Conservation (phyloP, 2,797 vertebrate genomes). For the Pangasius larnaudii region DNA sequence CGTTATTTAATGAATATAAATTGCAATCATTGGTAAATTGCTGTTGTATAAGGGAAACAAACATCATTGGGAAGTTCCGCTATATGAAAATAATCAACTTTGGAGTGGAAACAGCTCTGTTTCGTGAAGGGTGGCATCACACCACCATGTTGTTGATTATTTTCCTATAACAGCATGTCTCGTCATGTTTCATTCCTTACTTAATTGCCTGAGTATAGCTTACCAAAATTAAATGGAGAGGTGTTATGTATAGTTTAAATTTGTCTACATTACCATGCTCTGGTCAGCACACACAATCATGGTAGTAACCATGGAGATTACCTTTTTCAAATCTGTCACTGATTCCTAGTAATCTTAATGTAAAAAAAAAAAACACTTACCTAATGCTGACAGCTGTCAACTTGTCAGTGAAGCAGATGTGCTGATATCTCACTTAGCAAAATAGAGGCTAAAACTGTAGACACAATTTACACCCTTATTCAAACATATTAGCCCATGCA, state of each 20-base stretch:
- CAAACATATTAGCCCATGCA: background rate
- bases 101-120: no score
- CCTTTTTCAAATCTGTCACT: background rate
- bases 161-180: no score
- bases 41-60: no score
- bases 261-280: background rate
- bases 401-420: background rate
- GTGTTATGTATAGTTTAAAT: background rate
- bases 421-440: background rate
- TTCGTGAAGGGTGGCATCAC: no score
- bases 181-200: no score
- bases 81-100: no score
- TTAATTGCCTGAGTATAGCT: no score
- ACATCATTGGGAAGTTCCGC: no score
- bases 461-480: background rate
- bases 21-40: no score
- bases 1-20: no score
- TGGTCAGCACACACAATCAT: background rate
- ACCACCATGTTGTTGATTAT: no score
- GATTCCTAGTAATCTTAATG: background rate
- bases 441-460: background rate
- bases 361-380: background rate
- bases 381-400: background rate
- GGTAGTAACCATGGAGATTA: background rate
- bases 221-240: background rate